A percentile compares a stretch with the other conserved stretches of the same genome.
Conservation (phyloP, 2,888 invertebrate species). For the Caprella mutica region DNA sequence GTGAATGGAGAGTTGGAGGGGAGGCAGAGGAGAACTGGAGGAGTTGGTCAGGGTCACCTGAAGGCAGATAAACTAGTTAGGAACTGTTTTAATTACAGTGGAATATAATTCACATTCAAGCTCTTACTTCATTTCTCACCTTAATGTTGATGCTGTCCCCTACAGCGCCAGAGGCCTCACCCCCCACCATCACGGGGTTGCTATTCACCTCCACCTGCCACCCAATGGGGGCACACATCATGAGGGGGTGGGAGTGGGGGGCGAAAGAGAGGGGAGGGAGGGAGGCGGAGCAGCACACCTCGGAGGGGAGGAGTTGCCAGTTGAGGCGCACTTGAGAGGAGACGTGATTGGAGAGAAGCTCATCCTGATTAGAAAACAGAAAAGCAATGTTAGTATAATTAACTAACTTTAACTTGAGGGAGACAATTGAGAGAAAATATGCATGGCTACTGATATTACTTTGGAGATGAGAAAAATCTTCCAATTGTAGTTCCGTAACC, state of each 20-base stretch:
- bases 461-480: too few relatives aligned
- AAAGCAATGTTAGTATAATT: too few relatives aligned
- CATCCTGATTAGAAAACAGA: too few relatives aligned
- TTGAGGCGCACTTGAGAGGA: slow-evolving; percentile 20
- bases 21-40: slow-evolving; percentile 21
- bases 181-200: slow-evolving; percentile 16
- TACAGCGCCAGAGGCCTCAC: slow-evolving; percentile 9
- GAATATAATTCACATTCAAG: background rate
- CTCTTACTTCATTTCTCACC: slow-evolving; percentile 12
- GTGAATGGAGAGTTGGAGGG: slow-evolving; percentile 20
- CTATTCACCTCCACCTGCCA: slow-evolving; percentile 14
- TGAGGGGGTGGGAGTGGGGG: slow-evolving; percentile 29
- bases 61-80: too few relatives aligned
- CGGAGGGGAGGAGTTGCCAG: slow-evolving; percentile 25
- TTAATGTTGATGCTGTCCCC: slow-evolving; percentile 13
- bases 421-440: too few relatives aligned
- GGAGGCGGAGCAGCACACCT: slow-evolving; percentile 24
- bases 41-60: slow-evolving; percentile 20
- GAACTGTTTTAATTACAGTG: too few relatives aligned
- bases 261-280: slow-evolving; percentile 31
- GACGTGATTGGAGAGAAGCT: slow-evolving; percentile 21
- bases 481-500: too few relatives aligned
- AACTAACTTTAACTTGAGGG: too few relatives aligned
- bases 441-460: too few relatives aligned
- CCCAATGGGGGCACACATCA: slow-evolving; percentile 31